Evolutionary conservation across 1,140 invertebrate genomes (phyloP), one percentile per base, ranked within the genome.

Genomic region (Maconellicoccus hirsutus): DNA sequence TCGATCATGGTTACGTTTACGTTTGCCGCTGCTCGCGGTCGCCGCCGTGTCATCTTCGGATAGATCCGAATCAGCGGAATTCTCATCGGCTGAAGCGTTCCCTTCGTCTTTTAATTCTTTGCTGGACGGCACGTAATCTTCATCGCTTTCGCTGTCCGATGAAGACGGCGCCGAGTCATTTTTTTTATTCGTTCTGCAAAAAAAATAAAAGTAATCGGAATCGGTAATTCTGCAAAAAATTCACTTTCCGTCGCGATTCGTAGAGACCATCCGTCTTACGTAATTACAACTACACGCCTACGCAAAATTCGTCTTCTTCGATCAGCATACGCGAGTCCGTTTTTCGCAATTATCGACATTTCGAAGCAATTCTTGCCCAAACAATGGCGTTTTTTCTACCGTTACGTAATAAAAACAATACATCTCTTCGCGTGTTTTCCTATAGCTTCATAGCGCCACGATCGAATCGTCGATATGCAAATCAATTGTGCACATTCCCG

Each of bases 81-180:
- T 14, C 14, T 38, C 33, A 14, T 52, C 42, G 42, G 4, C 42
- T 19, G 33, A 38, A 7, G 2, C 12, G n/a, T 52, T 52, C 42
- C 6, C 42, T 19, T 66, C 61, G 61, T 66, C 21, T 23, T 66
- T 66, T 16, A 66, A 26, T 26, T 66, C 61, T 66, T 66, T 66
- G 19, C 19, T 26, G 61, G 61, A 66, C 16, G 61, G 61, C 61
- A 66, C 61, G 61, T 66, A 66, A 26, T 66, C 61, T 19, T 22
- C 61, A 19, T 66, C 61, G 61, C 61, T 66, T 66, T 66, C 61
- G 61, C 61, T 66, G 19, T 66, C 61, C 21, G 61, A 66, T 3
- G 61, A 66, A 10, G 61, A 25, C 42, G 42, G 3, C 42, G 42
- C 33, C 6, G 33, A 38, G 14, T 38, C 33, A 19, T 61, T 61